Evolutionary conservation across 2,888 invertebrate genomes (phyloP).

Genomic region (Hypomecis atomaria): DNA sequence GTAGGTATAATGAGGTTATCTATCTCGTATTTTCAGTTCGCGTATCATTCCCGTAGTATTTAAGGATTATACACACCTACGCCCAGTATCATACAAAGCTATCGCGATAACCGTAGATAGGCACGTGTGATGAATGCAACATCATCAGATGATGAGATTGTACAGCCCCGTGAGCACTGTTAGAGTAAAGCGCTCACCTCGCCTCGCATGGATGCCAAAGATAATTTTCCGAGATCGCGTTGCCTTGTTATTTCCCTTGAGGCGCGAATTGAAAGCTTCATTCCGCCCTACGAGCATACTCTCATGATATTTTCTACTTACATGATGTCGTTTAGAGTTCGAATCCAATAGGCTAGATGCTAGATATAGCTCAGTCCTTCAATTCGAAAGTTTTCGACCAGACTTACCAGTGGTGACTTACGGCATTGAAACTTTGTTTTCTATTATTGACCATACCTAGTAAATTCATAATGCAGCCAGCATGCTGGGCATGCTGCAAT

Average conservation of each 20-base stretch:
- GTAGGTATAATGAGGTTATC: too few species aligned
- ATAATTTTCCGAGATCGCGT: constrained; percentile 51
- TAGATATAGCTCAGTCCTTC: neutral
- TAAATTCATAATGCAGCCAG: too few species aligned
- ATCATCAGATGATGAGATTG: neutral
- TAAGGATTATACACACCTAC: too few species aligned
- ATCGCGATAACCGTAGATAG: too few species aligned
- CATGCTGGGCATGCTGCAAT: too few species aligned
- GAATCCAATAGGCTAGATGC: constrained; percentile 6
- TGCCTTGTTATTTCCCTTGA: constrained; percentile 56
- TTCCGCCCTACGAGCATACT: constrained; percentile 36
- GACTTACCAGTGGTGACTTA: too few species aligned
- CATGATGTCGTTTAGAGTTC: constrained; percentile 17
- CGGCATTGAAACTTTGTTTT: too few species aligned
- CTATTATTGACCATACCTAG: too few species aligned
- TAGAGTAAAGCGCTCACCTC: constrained; percentile 40
- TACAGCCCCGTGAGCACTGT: constrained; percentile 24
- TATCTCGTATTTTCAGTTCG: too few species aligned
- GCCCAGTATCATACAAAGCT: too few species aligned
- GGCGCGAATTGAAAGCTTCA: constrained; percentile 50
- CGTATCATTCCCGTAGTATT: too few species aligned
- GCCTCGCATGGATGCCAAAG: constrained; percentile 41
- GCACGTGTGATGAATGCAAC: neutral
- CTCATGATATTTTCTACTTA: constrained; percentile 32
- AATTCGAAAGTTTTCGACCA: neutral